These are phyloP conservation scores for Tupiocoris notatus DNA, from an alignment of 2,888 invertebrate species.

Conservation along the genomic window DNA sequence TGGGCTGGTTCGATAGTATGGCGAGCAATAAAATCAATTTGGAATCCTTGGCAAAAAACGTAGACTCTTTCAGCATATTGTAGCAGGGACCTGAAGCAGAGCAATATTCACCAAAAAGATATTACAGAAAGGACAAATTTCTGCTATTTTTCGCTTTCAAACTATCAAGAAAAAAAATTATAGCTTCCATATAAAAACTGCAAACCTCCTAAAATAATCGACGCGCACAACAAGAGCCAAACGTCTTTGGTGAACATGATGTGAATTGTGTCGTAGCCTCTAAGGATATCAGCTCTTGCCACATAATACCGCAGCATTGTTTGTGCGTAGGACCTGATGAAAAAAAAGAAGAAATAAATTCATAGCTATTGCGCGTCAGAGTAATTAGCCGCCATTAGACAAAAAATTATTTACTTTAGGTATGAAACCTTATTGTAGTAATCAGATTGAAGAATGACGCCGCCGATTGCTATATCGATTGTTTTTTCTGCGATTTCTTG, in stretches of 20 bases:
- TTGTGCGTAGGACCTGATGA: neutral
- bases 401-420: conserved; percentile 4
- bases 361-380: no score
- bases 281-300: neutral
- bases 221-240: neutral
- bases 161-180: no score
- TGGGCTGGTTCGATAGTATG: neutral
- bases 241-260: neutral
- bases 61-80: neutral
- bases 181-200: no score
- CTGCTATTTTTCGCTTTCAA: no score
- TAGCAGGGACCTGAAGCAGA: neutral
- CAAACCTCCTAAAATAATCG: conserved; percentile 9
- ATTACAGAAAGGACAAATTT: no score
- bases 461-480: conserved; percentile 18
- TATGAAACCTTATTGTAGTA: neutral
- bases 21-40: neutral
- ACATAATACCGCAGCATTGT: neutral
- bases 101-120: no score
- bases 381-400: no score
- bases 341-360: no score
- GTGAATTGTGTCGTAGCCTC: conserved; percentile 5
- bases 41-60: neutral
- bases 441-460: neutral
- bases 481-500: neutral